Conservation (phyloP, 2,888 invertebrate genomes). For the Rutpela maculata region DNA sequence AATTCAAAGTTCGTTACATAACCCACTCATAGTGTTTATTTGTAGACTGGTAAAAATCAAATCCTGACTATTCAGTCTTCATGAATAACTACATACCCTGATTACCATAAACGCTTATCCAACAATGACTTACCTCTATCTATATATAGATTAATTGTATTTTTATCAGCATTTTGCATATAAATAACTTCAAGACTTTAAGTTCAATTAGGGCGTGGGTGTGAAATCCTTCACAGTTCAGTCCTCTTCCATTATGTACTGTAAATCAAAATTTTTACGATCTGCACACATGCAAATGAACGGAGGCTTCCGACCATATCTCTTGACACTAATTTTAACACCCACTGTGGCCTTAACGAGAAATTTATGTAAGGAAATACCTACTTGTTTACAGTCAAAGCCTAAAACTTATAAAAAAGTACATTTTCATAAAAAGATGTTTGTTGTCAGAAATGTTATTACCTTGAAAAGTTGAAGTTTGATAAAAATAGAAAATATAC, state of each 20-base stretch:
- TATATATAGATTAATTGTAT: constrained; percentile 3
- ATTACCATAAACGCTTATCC: not conserved
- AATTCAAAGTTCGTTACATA: not conserved
- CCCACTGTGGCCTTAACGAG: constrained; percentile 23
- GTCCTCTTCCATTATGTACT: constrained; percentile 36
- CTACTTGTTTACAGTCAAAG: not conserved
- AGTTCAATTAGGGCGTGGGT: constrained; percentile 18
- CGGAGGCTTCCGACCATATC: constrained; percentile 43
- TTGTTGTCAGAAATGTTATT: not conserved
- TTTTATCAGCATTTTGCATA: not conserved
- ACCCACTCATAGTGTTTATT: not conserved
- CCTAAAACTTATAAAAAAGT: not conserved
- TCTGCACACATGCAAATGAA: constrained; percentile 42
- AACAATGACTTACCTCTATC: constrained; percentile 3
- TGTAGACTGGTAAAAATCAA: not conserved
- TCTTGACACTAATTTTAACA: constrained; percentile 39
- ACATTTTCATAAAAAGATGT: not conserved
- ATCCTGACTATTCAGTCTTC: too few species aligned
- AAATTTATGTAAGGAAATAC: constrained; percentile 20
- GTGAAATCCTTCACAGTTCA: constrained; percentile 29
- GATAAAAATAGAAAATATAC: too few species aligned
- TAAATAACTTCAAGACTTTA: not conserved
- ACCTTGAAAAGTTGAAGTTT: too few species aligned
- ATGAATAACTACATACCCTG: not conserved
- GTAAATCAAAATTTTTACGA: constrained; percentile 46